These are phyloP conservation scores for Sphenopsis melanotis DNA, from an alignment of 2,797 vertebrate species.

Conservation along the genomic window DNA sequence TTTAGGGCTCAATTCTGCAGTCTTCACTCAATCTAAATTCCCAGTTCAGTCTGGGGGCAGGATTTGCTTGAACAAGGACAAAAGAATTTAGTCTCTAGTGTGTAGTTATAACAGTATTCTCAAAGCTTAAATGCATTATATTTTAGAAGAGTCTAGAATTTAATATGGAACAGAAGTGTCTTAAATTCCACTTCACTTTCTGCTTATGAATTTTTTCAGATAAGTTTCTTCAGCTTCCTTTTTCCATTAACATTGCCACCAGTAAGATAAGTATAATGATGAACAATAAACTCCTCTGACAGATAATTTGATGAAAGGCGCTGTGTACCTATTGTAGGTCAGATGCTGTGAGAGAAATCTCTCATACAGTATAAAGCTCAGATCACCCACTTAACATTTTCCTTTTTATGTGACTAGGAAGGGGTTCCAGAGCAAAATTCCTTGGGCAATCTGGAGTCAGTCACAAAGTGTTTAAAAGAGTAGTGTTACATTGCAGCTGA, in stretches of 20 bases:
- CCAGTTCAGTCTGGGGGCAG: slow-evolving; percentile 34
- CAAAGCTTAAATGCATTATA: neutral
- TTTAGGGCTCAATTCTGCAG: slow-evolving; percentile 33
- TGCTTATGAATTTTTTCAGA: neutral
- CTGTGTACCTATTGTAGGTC: neutral
- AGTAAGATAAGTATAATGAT: neutral
- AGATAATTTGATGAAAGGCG: neutral
- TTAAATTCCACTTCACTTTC: neutral
- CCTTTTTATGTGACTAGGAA: neutral
- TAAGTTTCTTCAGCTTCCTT: neutral
- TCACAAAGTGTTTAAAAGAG: neutral
- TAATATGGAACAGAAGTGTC: neutral
- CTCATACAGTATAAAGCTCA: neutral
- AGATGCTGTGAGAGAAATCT: neutral
- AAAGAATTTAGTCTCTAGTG: slow-evolving; percentile 15
- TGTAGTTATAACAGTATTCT: neutral
- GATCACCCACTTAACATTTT: neutral
- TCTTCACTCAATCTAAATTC: slow-evolving; percentile 38
- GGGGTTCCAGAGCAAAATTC: neutral
- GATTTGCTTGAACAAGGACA: slow-evolving; percentile 45
- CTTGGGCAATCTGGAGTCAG: neutral
- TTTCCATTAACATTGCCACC: neutral
- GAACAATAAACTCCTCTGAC: neutral
- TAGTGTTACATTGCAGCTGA: neutral
- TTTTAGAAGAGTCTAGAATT: neutral